These are phyloP conservation scores for Bolborhynchus lineola DNA, from an alignment of 2,113 vertebrate species.

Conservation along the genomic window DNA sequence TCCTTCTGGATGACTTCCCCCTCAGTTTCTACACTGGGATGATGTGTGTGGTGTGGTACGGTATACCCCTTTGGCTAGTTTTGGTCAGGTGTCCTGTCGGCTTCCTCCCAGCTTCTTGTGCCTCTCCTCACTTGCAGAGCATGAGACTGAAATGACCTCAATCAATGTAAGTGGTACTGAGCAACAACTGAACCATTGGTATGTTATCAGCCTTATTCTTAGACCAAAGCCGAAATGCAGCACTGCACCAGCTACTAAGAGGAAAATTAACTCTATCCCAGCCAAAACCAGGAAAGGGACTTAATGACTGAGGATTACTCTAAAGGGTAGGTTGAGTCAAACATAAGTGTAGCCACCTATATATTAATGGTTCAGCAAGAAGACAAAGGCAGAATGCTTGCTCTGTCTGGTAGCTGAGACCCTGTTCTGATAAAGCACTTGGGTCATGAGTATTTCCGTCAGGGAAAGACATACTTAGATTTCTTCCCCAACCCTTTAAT, in stretches of 20 bases:
- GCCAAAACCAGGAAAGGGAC: background rate
- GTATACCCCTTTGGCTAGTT: background rate
- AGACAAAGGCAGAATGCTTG: background rate
- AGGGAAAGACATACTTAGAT: background rate
- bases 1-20: background rate
- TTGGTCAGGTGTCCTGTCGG: background rate
- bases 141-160: background rate
- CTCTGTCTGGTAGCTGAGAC: background rate
- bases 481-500: background rate
- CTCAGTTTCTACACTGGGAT: background rate
- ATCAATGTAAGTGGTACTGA: background rate
- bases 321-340: background rate
- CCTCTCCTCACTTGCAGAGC: background rate
- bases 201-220: background rate
- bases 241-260: background rate
- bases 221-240: background rate
- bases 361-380: background rate
- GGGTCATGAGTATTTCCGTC: background rate
- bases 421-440: background rate
- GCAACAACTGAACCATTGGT: background rate
- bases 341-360: background rate
- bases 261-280: background rate
- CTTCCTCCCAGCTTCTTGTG: background rate
- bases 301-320: background rate
- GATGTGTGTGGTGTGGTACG: background rate